Evolutionary conservation across 1,140 invertebrate genomes (phyloP).

Genomic region (Dendroctonus ponderosae): DNA sequence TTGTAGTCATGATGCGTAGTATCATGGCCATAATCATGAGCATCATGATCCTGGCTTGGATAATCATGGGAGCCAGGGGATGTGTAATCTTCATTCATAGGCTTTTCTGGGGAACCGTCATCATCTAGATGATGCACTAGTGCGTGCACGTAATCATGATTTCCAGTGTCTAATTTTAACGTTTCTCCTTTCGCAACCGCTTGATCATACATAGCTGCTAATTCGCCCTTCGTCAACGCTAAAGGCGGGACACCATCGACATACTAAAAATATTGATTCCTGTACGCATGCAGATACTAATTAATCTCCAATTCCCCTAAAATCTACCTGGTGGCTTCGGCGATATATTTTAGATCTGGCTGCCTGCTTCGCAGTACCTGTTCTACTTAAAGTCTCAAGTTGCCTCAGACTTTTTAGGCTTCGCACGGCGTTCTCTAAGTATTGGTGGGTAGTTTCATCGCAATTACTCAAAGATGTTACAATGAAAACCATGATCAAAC

Average conservation of each 20-base stretch:
- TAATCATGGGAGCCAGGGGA: neutral
- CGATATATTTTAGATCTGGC: conserved; percentile 10
- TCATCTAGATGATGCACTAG: conserved; percentile 45
- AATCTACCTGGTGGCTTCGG: conserved; percentile 13
- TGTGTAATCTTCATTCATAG: neutral
- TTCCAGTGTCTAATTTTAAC: conserved; percentile 42
- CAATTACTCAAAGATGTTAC: conserved; percentile 14
- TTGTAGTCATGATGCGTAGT: neutral
- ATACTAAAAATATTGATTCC: neutral
- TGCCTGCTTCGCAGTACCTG: conserved; percentile 15
- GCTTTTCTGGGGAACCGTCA: conserved; percentile 16
- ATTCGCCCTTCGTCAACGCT: conserved; percentile 44
- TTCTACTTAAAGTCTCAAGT: conserved; percentile 32
- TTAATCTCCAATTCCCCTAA: neutral
- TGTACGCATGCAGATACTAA: neutral
- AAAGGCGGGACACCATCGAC: conserved; percentile 39
- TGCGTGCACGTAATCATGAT: conserved; percentile 39
- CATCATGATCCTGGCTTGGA: conserved; percentile 7
- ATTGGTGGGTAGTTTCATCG: conserved; percentile 37
- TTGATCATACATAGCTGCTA: conserved; percentile 44
- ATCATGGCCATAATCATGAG: neutral
- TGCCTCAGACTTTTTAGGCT: conserved; percentile 41
- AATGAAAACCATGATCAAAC: conserved; percentile 19
- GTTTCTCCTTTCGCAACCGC: conserved; percentile 46
- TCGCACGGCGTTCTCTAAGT: conserved; percentile 47